A percentile compares a stretch with the other conserved stretches of the same genome.
Evolutionary conservation across 2,797 vertebrate genomes (phyloP).

Genomic region (Moxostoma hubbsi): DNA sequence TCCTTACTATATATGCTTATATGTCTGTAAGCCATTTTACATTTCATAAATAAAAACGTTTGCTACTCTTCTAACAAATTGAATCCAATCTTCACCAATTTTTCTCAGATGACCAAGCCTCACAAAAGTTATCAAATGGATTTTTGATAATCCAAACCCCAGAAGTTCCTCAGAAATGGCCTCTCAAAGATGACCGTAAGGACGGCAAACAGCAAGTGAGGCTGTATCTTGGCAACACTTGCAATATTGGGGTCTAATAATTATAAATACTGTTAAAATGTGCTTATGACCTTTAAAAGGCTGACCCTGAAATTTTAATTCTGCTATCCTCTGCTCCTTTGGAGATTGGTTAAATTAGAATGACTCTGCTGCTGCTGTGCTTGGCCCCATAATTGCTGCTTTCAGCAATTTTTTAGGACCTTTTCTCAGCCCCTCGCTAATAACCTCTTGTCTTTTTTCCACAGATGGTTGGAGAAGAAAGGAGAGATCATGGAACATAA

Average conservation of each 20-base stretch:
- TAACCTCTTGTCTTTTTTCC: conserved; percentile 41
- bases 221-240: not conserved
- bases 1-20: no score
- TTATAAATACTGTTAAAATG: no score
- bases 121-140: not conserved
- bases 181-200: no score
- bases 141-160: not conserved
- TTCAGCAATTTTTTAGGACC: conserved; percentile 3
- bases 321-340: not conserved
- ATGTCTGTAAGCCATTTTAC: not conserved
- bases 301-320: not conserved
- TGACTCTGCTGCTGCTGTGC: not conserved
- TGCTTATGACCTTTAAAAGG: not conserved
- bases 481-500: conserved; percentile 16
- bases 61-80: not conserved
- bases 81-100: not conserved
- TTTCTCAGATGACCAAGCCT: not conserved
- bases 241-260: not conserved
- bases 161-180: not conserved
- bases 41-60: not conserved
- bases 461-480: conserved; percentile 46
- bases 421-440: conserved; percentile 35
- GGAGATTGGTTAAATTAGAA: not conserved
- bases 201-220: not conserved
- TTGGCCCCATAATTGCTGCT: conserved; percentile 17